Conservation (phyloP, 2,888 invertebrate species). For the Lumbricus terrestris region DNA sequence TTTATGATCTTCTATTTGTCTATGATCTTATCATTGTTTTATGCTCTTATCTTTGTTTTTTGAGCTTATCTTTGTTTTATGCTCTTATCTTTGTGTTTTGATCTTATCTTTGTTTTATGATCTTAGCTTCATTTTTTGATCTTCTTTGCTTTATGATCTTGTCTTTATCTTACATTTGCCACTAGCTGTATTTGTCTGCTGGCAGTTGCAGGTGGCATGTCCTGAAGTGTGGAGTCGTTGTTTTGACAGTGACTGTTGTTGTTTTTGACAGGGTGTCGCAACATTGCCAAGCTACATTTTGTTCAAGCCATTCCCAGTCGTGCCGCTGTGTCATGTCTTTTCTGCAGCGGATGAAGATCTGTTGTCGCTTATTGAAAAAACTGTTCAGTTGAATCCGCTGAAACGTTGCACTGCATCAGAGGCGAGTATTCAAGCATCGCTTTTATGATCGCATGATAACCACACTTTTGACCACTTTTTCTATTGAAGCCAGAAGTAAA, state of each 20-base stretch:
- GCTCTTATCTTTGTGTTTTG: too few relatives aligned
- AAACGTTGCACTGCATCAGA: slow-evolving; percentile 78
- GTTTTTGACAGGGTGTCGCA: slow-evolving; percentile 48
- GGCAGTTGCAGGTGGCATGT: not conserved
- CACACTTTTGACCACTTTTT: not conserved
- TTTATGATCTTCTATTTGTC: too few relatives aligned
- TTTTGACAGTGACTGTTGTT: not conserved
- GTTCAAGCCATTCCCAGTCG: slow-evolving; percentile 81
- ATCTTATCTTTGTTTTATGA: too few relatives aligned
- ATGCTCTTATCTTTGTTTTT: too few relatives aligned
- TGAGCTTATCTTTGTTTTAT: too few relatives aligned
- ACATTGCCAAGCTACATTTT: slow-evolving; percentile 83
- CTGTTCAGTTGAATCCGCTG: slow-evolving; percentile 80
- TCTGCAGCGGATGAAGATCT: slow-evolving; percentile 92
- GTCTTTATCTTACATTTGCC: too few relatives aligned
- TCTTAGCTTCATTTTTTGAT: too few relatives aligned
- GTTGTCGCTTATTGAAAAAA: slow-evolving; percentile 73
- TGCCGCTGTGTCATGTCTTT: slow-evolving; percentile 86
- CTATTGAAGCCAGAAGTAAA: too few relatives aligned
- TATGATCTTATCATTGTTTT: too few relatives aligned
- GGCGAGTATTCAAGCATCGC: slow-evolving; percentile 40
- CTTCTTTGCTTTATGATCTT: too few relatives aligned
- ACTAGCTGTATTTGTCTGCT: not conserved
- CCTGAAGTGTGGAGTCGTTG: not conserved
- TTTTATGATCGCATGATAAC: not conserved